phyloP scores from a whole-genome alignment of 2,888 invertebrate genomes.

The Perithous albicinctus region DNA sequence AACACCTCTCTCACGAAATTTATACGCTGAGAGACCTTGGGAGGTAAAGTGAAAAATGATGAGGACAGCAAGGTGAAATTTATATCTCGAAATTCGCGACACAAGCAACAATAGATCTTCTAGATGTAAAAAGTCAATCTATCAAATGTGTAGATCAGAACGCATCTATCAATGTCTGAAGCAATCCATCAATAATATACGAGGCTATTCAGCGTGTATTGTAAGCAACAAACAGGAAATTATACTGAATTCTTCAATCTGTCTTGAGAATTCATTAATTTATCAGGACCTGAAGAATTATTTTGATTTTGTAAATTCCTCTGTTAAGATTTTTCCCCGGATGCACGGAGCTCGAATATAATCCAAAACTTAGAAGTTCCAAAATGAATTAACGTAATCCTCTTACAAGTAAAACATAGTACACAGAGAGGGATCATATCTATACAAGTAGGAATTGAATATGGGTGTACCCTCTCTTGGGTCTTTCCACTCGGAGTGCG shows the following conservation, averaged over 20 bases:
- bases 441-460: conserved; percentile 44
- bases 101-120: not conserved
- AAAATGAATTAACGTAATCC: not conserved
- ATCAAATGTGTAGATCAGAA: conserved; percentile 48
- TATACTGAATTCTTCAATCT: conserved; percentile 50
- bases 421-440: not conserved
- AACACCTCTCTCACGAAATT: conserved; percentile 41
- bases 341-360: not conserved
- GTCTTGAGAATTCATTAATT: conserved; percentile 40
- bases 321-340: not conserved
- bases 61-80: conserved; percentile 10
- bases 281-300: not conserved
- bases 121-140: conserved; percentile 40
- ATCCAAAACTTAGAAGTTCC: not conserved
- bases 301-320: not conserved
- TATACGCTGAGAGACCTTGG: conserved; percentile 31
- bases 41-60: conserved; percentile 48
- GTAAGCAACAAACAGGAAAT: conserved; percentile 54
- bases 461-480: conserved; percentile 37
- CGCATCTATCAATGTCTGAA: conserved; percentile 62
- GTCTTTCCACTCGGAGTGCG: conserved; percentile 50
- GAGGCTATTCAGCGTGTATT: not conserved
- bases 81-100: not conserved
- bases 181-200: conserved; percentile 53
- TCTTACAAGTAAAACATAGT: not conserved